Evolutionary conservation across 2,888 invertebrate species (phyloP).

Genomic region (Pecten maximus): DNA sequence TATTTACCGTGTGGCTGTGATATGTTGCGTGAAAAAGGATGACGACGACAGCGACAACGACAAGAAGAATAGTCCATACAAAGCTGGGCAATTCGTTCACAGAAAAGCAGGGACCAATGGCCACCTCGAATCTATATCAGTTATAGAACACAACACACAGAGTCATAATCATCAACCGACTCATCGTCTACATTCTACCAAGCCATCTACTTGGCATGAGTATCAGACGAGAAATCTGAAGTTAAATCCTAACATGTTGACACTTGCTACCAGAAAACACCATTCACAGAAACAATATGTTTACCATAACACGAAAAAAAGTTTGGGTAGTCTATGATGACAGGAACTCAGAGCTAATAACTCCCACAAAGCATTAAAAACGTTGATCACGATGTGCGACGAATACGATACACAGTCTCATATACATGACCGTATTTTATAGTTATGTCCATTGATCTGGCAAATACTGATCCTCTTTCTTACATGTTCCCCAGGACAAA

Average conservation of each 20-base stretch:
- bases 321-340: neutral
- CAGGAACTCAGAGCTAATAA: no score
- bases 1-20: constrained; percentile 63
- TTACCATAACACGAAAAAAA: neutral
- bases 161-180: neutral
- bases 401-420: no score
- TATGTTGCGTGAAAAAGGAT: constrained; percentile 56
- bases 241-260: neutral
- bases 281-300: neutral
- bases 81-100: neutral
- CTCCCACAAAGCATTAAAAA: no score
- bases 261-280: neutral
- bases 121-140: neutral
- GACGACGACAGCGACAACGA: constrained; percentile 37
- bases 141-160: neutral
- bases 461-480: no score
- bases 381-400: no score
- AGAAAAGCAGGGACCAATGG: neutral
- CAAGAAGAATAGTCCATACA: neutral
- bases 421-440: no score
- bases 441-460: no score
- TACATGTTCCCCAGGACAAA: no score
- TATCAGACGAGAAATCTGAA: neutral
- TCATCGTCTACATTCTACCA: neutral
- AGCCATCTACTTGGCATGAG: neutral